Base-by-base conservation (phyloP, 2,888 invertebrate species). In the Siphonodentalium dalli region DNA sequence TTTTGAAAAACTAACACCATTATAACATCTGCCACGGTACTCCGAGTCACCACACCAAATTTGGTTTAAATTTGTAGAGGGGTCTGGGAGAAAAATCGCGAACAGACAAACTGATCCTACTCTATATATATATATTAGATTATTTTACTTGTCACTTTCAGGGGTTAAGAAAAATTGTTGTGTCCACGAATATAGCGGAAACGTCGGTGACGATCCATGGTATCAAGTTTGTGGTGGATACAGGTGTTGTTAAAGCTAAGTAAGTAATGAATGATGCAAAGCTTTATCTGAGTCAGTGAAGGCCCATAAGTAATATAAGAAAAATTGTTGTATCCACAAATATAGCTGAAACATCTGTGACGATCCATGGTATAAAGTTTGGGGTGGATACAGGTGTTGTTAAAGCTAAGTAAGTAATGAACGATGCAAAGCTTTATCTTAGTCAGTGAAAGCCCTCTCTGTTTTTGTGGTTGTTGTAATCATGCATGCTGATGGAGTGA, bases 381-480 rank as follows among this genome's bases (percentile, higher is more conserved):
- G 93, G 97, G 9, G 89, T 97, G 52, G 97, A 97, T 77, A 88
- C 91, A 51, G 96, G 97, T 0, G 89, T 90, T 80, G 94, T 95
- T 0, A 97, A 97, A 84, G 88, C 89, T 63, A 89, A 90, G 88
- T 90, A 81, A 74, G 79, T 65, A 41, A 3, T 11, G 27, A 6
- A n/a, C 18, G 18, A 24, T 20, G n/a, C 21, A 18, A 7, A 45
- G 15, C 9, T 27, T 26, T 8, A 40, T 33, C n/a, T 33, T 4
- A n/a, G 2, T n/a, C n/a, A 33, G n/a, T 18, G n/a, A 33, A 33
- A 33, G 18, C n/a, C 2, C 18, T n/a, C 18, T n/a, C n/a, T 33
- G 33, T n/a, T 2, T 33, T 33, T 3, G n/a, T 3, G 15, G n/a
- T 33, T 33, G 33, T 33, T 2, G 3, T 33, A n/a, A n/a, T 2